Conservation (phyloP, 1,140 invertebrate species). For the Ceratina australensis region DNA sequence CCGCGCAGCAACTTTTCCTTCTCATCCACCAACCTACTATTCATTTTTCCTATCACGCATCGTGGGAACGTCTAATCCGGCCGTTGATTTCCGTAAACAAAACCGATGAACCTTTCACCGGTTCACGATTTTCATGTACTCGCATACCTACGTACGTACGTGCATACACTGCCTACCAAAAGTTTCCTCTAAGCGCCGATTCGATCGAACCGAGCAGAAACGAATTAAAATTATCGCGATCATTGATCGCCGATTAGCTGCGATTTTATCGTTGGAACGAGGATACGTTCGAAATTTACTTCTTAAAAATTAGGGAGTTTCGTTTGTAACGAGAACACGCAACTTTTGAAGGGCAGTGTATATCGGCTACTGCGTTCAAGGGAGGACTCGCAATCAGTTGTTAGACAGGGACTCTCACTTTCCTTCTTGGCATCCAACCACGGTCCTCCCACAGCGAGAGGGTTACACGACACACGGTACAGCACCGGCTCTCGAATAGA, state of each 20-base stretch:
- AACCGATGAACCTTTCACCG: slow-evolving; percentile 43
- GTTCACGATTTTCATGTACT: slow-evolving; percentile 41
- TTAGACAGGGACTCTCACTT: slow-evolving; percentile 67
- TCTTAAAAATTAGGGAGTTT: too few relatives aligned
- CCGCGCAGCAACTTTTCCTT: neutral
- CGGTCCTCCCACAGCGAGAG: slow-evolving; percentile 49
- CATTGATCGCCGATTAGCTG: too few relatives aligned
- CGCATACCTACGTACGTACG: neutral
- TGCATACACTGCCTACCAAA: too few relatives aligned
- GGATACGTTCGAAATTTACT: too few relatives aligned
- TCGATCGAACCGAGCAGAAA: too few relatives aligned
- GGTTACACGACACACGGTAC: slow-evolving; percentile 63
- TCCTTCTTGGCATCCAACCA: slow-evolving; percentile 48
- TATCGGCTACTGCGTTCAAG: slow-evolving; percentile 1
- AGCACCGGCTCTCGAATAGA: slow-evolving; percentile 53
- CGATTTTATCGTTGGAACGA: too few relatives aligned
- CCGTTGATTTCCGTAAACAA: slow-evolving; percentile 24
- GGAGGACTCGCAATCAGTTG: neutral
- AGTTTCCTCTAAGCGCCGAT: too few relatives aligned
- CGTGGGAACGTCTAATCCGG: slow-evolving; percentile 27
- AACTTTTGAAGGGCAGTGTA: too few relatives aligned
- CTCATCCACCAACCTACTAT: neutral
- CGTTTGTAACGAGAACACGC: too few relatives aligned
- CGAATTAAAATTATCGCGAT: too few relatives aligned
- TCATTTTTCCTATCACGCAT: slow-evolving; percentile 27